Percentiles rank a stretch among this genome's conserved stretches.
These are phyloP conservation scores for Ypsolopha scabrella DNA, from an alignment of 2,888 invertebrate genomes.

Conservation along the genomic window DNA sequence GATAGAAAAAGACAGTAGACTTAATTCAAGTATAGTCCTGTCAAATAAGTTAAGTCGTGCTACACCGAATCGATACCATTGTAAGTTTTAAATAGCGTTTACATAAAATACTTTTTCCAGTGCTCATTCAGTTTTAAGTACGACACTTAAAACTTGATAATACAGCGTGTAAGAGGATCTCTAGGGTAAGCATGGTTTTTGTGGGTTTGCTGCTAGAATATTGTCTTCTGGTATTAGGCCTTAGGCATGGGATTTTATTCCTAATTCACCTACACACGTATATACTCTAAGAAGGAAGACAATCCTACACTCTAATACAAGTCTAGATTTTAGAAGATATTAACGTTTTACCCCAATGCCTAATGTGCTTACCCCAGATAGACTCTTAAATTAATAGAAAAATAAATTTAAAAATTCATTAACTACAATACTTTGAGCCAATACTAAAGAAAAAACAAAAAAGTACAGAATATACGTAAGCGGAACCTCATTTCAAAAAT, in stretches of 20 bases:
- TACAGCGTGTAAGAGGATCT: no score
- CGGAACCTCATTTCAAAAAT: no score
- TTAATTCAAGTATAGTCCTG: no score
- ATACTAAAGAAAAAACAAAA: constrained; percentile 34
- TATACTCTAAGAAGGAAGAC: not conserved
- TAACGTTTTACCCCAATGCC: not conserved
- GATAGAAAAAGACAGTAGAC: no score
- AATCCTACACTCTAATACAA: not conserved
- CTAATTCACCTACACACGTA: not conserved
- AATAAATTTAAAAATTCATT: constrained; percentile 5
- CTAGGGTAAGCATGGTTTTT: no score
- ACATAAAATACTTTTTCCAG: no score
- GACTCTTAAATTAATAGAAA: constrained; percentile 1
- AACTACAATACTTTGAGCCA: constrained; percentile 59
- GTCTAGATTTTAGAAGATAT: not conserved
- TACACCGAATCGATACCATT: no score
- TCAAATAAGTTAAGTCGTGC: no score
- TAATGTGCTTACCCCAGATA: not conserved
- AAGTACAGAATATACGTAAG: constrained; percentile 20
- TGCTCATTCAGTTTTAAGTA: no score
- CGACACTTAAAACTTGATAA: no score
- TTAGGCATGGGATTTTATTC: not conserved
- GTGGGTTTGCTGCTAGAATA: no score
- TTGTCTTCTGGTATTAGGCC: not conserved
- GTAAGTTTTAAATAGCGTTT: no score